Evolutionary conservation across 2,797 vertebrate species (phyloP).

Genomic region (Danio kyathit): DNA sequence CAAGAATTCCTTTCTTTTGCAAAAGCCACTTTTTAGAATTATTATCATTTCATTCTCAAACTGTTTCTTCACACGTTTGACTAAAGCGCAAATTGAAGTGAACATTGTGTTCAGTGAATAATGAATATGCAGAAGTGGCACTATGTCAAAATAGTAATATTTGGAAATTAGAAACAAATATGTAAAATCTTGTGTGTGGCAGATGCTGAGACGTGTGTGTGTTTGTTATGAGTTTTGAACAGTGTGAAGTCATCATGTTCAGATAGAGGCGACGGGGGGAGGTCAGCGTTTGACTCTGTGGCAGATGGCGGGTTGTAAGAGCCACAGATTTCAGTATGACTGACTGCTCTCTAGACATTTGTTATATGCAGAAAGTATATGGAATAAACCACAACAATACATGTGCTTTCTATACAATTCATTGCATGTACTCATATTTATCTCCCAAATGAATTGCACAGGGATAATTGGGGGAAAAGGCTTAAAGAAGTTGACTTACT

Average conservation of each 20-base stretch:
- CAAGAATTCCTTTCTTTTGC: not conserved
- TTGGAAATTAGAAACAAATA: constrained; percentile 18
- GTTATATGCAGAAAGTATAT: constrained; percentile 40
- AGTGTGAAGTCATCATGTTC: constrained; percentile 49
- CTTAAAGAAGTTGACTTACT: not conserved
- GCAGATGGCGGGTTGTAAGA: constrained; percentile 56
- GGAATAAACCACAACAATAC: constrained; percentile 21
- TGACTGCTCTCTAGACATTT: constrained; percentile 49
- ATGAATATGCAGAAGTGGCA: not conserved
- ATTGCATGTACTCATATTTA: not conserved
- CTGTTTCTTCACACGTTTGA: not conserved
- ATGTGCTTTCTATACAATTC: constrained; percentile 4
- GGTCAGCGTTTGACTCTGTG: constrained; percentile 48
- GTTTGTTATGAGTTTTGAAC: constrained; percentile 47
- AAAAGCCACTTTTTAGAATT: not conserved
- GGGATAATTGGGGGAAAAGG: not conserved
- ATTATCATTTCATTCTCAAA: not conserved
- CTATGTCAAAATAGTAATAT: not conserved
- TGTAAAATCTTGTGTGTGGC: constrained; percentile 14
- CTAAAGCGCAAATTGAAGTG: not conserved
- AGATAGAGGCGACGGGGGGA: constrained; percentile 27
- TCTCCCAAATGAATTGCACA: not conserved
- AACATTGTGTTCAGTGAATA: not conserved
- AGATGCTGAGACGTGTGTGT: constrained; percentile 46
- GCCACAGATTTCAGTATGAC: constrained; percentile 52